These are phyloP conservation scores for Aix galericulata DNA, from an alignment of 2,113 vertebrate genomes.

Conservation along the genomic window DNA sequence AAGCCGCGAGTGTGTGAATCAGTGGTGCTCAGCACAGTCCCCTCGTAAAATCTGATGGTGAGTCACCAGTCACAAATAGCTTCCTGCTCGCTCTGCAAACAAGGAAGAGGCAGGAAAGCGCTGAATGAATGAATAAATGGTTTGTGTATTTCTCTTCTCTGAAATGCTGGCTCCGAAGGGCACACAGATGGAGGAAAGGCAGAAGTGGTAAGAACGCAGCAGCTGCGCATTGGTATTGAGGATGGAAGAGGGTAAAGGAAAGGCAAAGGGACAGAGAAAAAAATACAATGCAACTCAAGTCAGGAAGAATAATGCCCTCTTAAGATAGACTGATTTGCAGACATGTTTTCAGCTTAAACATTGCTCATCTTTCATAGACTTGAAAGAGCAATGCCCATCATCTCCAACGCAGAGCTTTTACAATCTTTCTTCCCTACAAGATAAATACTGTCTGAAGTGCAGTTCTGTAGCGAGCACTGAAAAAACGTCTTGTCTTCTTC, in stretches of 20 bases:
- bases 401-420: background rate
- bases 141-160: background rate
- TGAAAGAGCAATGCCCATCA: background rate
- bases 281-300: background rate
- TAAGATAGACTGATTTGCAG: background rate
- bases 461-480: background rate
- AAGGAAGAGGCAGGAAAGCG: background rate
- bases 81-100: background rate
- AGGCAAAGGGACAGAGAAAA: background rate
- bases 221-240: background rate
- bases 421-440: background rate
- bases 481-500: background rate
- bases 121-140: conserved; percentile 2
- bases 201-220: background rate
- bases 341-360: background rate
- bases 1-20: conserved; percentile 7
- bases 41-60: conserved; percentile 5
- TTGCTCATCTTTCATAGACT: background rate
- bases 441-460: background rate
- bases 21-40: conserved; percentile 22
- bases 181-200: background rate
- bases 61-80: conserved; percentile 35
- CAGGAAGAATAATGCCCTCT: background rate
- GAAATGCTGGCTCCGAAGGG: background rate
- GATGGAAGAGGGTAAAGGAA: background rate